Evolutionary conservation across 1,140 invertebrate species (phyloP).

Genomic region (Zaprionus inermis): DNA sequence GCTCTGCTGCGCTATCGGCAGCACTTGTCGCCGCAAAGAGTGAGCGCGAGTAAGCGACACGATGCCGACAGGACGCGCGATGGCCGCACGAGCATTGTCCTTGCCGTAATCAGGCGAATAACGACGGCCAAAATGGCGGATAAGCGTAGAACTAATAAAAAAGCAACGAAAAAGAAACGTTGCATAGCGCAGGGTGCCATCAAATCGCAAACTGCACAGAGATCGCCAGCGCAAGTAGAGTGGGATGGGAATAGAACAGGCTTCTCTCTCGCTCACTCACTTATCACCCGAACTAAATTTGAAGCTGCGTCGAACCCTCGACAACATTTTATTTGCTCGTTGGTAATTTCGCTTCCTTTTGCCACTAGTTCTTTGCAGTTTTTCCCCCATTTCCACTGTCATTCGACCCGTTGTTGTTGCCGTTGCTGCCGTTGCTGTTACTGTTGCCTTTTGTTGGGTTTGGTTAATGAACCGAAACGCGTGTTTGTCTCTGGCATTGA

Average conservation of each 20-base stretch:
- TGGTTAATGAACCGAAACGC: constrained; percentile 81
- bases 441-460: constrained; percentile 62
- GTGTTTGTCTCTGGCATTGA: constrained; percentile 67
- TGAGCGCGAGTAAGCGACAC: neutral
- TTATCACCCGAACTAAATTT: constrained; percentile 65
- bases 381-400: constrained; percentile 24
- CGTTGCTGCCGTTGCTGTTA: constrained; percentile 51
- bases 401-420: neutral
- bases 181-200: constrained; percentile 53
- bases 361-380: constrained; percentile 63
- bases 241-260: neutral
- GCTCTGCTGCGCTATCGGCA: constrained; percentile 4
- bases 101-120: constrained; percentile 78
- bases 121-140: constrained; percentile 75
- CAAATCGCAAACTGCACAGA: constrained; percentile 68
- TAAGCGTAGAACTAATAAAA: constrained; percentile 79
- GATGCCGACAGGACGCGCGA: neutral
- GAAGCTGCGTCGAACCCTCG: constrained; percentile 71
- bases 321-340: constrained; percentile 79
- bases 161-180: constrained; percentile 52
- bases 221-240: constrained; percentile 19
- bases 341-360: constrained; percentile 78
- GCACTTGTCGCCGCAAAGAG: constrained; percentile 12
- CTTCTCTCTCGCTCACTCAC: constrained; percentile 28
- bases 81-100: constrained; percentile 48